Percentiles rank a stretch among this genome's conserved stretches.
phyloP scores from a whole-genome alignment of 2,888 invertebrate genomes.

The Rhagonycha fulva region DNA sequence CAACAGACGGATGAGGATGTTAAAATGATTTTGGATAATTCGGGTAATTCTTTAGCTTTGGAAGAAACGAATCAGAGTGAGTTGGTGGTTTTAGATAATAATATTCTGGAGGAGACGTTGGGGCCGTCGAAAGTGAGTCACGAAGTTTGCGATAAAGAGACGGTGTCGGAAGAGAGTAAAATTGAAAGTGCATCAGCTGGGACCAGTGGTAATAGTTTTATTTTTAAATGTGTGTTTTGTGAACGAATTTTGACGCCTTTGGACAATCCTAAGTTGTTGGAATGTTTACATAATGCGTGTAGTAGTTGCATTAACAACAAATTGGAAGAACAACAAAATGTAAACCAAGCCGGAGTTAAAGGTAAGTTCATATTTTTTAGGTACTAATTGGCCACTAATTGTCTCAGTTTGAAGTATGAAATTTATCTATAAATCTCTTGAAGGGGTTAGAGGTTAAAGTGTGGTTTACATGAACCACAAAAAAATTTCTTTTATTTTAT shows the following conservation, averaged over 20 bases:
- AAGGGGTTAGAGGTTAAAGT: too few species aligned
- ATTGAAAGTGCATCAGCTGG: conserved; percentile 53
- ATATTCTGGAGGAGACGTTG: conserved; percentile 5
- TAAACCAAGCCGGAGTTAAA: conserved; percentile 46
- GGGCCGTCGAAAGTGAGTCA: conserved; percentile 2
- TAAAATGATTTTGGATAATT: conserved; percentile 8
- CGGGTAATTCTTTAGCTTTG: conserved; percentile 2
- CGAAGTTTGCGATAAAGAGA: not conserved
- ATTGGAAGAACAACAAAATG: conserved; percentile 58
- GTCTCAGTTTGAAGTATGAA: too few species aligned
- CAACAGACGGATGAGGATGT: not conserved
- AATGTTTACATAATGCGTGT: conserved; percentile 88
- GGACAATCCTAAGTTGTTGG: conserved; percentile 78
- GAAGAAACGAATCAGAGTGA: conserved; percentile 5
- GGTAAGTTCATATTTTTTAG: conserved; percentile 19
- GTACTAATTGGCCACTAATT: too few species aligned
- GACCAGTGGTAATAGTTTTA: conserved; percentile 39
- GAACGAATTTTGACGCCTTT: conserved; percentile 58
- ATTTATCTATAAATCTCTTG: not conserved
- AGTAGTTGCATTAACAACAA: conserved; percentile 73
- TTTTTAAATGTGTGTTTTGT: conserved; percentile 54
- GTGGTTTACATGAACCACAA: too few species aligned
- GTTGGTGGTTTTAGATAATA: conserved; percentile 1
- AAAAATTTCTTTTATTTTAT: too few species aligned
- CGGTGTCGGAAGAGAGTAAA: conserved; percentile 41